Conservation (phyloP, 2,888 invertebrate species). For the Busseola fusca region DNA sequence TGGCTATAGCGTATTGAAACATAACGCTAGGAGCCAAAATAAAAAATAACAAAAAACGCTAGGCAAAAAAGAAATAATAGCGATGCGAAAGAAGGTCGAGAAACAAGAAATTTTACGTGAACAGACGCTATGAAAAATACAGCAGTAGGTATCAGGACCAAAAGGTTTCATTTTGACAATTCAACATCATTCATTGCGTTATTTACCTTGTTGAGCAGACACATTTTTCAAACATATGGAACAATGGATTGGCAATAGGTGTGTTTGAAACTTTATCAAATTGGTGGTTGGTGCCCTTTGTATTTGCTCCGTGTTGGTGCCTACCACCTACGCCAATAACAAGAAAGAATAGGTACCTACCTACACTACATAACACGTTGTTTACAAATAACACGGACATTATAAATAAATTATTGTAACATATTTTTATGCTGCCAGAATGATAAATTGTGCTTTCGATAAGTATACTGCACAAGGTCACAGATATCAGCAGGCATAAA, state of each 20-base stretch:
- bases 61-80: background rate
- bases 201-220: too few species aligned
- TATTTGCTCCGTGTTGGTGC: too few species aligned
- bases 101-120: background rate
- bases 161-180: too few species aligned
- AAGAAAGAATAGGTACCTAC: background rate
- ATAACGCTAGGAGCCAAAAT: background rate
- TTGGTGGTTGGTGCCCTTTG: too few species aligned
- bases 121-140: background rate
- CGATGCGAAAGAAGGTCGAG: background rate
- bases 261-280: too few species aligned
- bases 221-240: too few species aligned
- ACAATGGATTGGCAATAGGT: too few species aligned
- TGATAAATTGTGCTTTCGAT: slow-evolving; percentile 44
- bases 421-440: slow-evolving; percentile 24
- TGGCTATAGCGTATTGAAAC: too few species aligned
- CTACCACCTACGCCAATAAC: background rate
- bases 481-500: slow-evolving; percentile 30
- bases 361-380: slow-evolving; percentile 20
- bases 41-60: background rate
- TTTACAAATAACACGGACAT: slow-evolving; percentile 40
- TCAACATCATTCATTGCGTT: too few species aligned
- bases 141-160: too few species aligned
- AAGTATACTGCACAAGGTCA: slow-evolving; percentile 50
- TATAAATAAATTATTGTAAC: slow-evolving; percentile 16